phyloP scores from a whole-genome alignment of 2,888 invertebrate species.

The Lepidocyrtoides sp. region DNA sequence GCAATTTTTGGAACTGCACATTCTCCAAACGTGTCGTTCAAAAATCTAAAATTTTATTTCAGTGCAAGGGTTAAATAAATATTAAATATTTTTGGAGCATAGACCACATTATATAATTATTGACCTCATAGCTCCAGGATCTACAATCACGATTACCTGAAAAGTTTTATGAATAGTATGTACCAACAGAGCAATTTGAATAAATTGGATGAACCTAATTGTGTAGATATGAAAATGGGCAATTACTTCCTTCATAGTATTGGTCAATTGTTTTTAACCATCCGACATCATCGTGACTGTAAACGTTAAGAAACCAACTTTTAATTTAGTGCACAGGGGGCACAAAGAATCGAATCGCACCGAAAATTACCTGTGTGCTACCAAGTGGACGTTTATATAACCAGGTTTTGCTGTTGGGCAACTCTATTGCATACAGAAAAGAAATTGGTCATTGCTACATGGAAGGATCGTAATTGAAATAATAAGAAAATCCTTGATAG shows the following conservation, averaged over 20 bases:
- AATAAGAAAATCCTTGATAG: no score
- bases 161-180: no score
- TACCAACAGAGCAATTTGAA: no score
- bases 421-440: no score
- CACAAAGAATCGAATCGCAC: neutral
- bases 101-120: neutral
- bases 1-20: constrained; percentile 87
- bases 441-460: no score
- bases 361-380: constrained; percentile 89
- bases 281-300: constrained; percentile 96
- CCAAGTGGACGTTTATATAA: constrained; percentile 93
- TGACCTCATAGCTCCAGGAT: no score
- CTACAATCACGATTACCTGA: no score
- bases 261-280: constrained; percentile 98
- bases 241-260: constrained; percentile 95
- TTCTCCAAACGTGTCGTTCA: constrained; percentile 86
- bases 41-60: constrained; percentile 78
- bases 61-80: neutral
- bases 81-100: no score
- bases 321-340: neutral
- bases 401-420: constrained; percentile 89
- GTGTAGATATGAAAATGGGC: no score
- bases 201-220: no score
- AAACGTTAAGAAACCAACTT: no score
- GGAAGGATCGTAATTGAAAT: no score